Conservation (phyloP, 2,113 vertebrate species). For the Pluvialis apricaria region DNA sequence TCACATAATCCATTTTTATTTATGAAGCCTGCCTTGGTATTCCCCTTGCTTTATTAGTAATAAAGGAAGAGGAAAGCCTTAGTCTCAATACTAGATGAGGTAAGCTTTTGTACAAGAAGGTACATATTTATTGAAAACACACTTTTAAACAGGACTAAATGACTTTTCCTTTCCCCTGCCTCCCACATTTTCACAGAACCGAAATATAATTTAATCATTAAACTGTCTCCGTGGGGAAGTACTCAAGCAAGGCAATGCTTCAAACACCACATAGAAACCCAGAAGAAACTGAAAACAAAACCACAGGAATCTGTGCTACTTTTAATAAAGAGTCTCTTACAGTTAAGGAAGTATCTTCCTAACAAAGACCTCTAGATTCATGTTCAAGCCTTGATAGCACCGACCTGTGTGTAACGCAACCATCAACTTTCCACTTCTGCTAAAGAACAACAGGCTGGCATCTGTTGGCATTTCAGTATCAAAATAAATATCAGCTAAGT, state of each 20-base stretch:
- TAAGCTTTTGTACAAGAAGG: background rate
- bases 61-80: background rate
- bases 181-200: background rate
- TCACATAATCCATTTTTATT: background rate
- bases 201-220: background rate
- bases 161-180: background rate
- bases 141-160: background rate
- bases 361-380: background rate
- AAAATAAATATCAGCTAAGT: constrained; percentile 9
- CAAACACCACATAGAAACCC: background rate
- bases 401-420: background rate
- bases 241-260: background rate
- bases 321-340: background rate
- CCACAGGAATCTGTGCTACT: background rate
- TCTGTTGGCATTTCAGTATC: background rate
- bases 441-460: background rate
- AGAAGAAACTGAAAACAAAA: background rate
- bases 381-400: background rate
- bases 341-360: background rate
- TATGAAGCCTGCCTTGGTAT: background rate
- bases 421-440: background rate
- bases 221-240: background rate
- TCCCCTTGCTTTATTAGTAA: background rate
- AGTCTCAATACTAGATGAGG: background rate
- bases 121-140: background rate